Conservation (phyloP, 2,797 vertebrate genomes). For the Hirundo rustica region DNA sequence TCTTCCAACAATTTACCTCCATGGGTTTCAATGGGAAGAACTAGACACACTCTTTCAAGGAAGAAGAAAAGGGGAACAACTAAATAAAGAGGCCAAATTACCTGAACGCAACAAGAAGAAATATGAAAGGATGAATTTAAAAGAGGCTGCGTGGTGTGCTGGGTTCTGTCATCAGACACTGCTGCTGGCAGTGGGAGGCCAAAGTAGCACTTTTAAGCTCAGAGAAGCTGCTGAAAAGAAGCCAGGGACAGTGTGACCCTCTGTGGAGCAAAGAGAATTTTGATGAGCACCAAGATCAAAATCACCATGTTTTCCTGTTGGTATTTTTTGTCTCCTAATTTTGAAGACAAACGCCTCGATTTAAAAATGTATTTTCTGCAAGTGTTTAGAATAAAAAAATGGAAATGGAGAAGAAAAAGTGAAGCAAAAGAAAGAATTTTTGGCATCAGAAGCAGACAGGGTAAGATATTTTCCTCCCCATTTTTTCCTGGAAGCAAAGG, state of each 20-base stretch:
- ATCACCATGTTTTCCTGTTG: background rate
- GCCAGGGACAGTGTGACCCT: background rate
- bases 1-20: background rate
- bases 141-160: fast-evolving
- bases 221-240: background rate
- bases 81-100: constrained; percentile 30
- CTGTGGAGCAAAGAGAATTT: background rate
- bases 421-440: background rate
- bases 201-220: background rate
- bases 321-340: background rate
- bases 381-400: background rate
- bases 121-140: background rate
- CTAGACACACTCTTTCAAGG: background rate
- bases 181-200: background rate
- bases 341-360: background rate
- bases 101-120: background rate
- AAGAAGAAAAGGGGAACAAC: background rate
- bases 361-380: background rate
- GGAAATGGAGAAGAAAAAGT: background rate
- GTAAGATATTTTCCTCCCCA: background rate
- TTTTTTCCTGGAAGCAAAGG: background rate
- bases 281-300: background rate
- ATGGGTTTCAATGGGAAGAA: background rate
- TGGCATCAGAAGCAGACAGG: background rate
- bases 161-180: background rate